Percentiles rank a stretch among this genome's conserved stretches.
These are phyloP conservation scores for Notolabrus celidotus DNA, from an alignment of 2,797 vertebrate genomes.

Conservation along the genomic window DNA sequence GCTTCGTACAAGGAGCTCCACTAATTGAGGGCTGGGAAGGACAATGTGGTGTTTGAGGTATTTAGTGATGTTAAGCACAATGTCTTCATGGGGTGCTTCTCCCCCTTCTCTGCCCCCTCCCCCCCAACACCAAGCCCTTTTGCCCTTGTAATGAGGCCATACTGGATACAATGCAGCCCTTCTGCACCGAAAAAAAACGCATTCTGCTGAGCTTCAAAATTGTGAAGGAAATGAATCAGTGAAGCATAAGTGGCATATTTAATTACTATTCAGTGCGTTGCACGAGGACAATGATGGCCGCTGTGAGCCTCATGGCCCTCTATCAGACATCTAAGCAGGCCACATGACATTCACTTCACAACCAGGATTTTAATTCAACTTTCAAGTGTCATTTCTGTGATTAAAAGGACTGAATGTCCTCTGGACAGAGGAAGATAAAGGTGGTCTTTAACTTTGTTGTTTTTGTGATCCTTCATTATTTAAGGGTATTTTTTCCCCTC, in stretches of 20 bases:
- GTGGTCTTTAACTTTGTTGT: not conserved
- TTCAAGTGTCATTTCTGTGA: constrained; percentile 28
- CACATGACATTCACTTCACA: constrained; percentile 37
- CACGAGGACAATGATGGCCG: constrained; percentile 90
- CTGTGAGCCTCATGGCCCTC: constrained; percentile 84
- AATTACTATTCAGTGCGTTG: constrained; percentile 92
- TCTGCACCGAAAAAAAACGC: constrained; percentile 89
- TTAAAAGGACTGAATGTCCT: constrained; percentile 17
- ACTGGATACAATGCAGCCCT: constrained; percentile 90
- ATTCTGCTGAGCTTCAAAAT: constrained; percentile 89
- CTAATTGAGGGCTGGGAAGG: constrained; percentile 72
- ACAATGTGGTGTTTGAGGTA: constrained; percentile 80
- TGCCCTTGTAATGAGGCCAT: constrained; percentile 87
- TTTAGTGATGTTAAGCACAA: constrained; percentile 84
- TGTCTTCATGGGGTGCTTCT: constrained; percentile 76
- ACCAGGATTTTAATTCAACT: constrained; percentile 32
- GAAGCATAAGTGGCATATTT: constrained; percentile 94
- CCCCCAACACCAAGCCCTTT: constrained; percentile 79
- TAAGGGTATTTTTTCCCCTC: not conserved
- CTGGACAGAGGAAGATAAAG: constrained; percentile 3
- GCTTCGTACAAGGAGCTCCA: constrained; percentile 58
- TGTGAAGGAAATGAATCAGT: constrained; percentile 92
- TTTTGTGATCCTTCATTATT: not conserved
- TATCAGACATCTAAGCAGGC: constrained; percentile 69
- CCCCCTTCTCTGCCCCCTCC: constrained; percentile 62